Conservation (phyloP, 1,140 invertebrate genomes). For the Pachypeltis micranthus region DNA sequence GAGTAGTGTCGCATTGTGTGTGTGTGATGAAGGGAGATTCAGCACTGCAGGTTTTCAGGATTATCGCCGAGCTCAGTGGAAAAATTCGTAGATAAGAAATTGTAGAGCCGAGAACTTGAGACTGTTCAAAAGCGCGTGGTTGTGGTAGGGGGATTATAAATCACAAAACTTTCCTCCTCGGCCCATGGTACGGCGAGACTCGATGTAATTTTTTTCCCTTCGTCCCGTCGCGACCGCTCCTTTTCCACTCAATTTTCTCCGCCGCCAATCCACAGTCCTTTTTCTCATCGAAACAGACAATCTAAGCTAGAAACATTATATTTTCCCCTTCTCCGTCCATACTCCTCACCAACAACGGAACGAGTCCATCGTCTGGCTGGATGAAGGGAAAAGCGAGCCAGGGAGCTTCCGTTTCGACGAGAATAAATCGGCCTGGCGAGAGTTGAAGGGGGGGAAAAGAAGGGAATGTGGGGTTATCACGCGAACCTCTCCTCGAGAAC, state of each 20-base stretch:
- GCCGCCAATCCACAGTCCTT: not conserved
- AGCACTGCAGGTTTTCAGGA: too few species aligned
- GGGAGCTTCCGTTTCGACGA: not conserved
- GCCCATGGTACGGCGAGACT: not conserved
- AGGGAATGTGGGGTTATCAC: not conserved
- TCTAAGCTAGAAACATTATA: not conserved
- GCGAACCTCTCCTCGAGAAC: not conserved
- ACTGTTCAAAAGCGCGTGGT: too few species aligned
- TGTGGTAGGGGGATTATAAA: not conserved
- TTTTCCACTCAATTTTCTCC: too few species aligned
- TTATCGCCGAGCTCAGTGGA: too few species aligned
- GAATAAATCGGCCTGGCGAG: not conserved
- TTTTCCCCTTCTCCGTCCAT: not conserved
- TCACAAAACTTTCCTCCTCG: not conserved
- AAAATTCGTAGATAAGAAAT: too few species aligned
- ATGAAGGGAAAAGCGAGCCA: too few species aligned
- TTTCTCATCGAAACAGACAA: not conserved
- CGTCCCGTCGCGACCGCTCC: not conserved
- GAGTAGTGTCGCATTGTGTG: too few species aligned
- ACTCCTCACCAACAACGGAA: not conserved
- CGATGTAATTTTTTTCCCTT: not conserved
- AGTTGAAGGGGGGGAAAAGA: not conserved
- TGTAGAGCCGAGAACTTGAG: too few species aligned
- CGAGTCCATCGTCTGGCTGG: too few species aligned
- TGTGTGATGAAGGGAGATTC: too few species aligned